phyloP scores from a whole-genome alignment of 2,888 invertebrate species.

The Latrodectus elegans region DNA sequence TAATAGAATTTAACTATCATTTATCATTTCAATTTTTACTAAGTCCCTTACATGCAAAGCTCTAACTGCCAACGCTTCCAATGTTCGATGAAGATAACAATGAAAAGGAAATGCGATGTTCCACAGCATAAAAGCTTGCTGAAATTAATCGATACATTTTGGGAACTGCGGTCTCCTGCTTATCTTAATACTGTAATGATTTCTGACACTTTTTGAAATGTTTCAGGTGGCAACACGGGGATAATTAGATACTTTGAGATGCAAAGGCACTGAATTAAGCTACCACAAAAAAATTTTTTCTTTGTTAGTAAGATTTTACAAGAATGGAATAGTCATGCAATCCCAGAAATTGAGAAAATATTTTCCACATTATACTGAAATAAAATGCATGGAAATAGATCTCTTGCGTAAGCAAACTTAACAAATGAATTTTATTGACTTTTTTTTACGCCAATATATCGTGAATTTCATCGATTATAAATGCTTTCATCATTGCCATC shows the following conservation, averaged over 20 bases:
- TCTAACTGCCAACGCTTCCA: slow-evolving; percentile 40
- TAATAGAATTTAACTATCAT: neutral
- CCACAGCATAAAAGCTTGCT: slow-evolving; percentile 41
- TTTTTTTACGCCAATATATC: too few relatives aligned
- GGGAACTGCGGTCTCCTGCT: slow-evolving; percentile 47
- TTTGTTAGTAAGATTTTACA: slow-evolving; percentile 7
- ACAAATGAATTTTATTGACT: too few relatives aligned
- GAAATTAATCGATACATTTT: slow-evolving; percentile 54
- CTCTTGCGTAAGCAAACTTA: too few relatives aligned
- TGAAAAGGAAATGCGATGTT: slow-evolving; percentile 53
- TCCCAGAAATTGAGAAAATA: neutral
- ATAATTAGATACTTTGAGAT: slow-evolving; percentile 51
- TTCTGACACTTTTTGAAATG: slow-evolving; percentile 57
- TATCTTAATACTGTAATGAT: slow-evolving; percentile 60
- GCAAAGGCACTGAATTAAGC: slow-evolving; percentile 51
- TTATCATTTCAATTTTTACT: slow-evolving; percentile 4
- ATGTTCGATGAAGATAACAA: slow-evolving; percentile 59
- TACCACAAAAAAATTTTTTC: slow-evolving; percentile 26
- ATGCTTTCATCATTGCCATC: too few relatives aligned
- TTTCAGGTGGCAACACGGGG: slow-evolving; percentile 58
- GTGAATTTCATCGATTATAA: too few relatives aligned
- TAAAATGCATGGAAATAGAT: too few relatives aligned
- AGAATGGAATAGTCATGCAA: slow-evolving; percentile 14
- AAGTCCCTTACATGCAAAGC: slow-evolving; percentile 9
- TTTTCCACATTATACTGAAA: neutral